Evolutionary conservation across 2,888 invertebrate species (phyloP).

Genomic region (Fabriciana adippe): DNA sequence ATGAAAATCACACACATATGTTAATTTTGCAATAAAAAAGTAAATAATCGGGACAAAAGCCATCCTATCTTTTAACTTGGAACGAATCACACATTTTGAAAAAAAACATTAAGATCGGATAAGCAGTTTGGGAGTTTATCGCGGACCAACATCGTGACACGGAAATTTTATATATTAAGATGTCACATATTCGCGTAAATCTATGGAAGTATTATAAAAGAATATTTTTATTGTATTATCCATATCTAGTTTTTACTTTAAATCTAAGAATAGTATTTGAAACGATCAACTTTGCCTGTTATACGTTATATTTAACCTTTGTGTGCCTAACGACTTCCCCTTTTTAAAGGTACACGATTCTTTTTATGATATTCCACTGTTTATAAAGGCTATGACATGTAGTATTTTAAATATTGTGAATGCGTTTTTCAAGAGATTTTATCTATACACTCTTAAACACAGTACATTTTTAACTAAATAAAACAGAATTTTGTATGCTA

Average conservation of each 20-base stretch:
- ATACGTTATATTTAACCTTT: slow-evolving; percentile 55
- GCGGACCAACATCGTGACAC: no score
- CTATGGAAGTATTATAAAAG: no score
- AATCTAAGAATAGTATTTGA: slow-evolving; percentile 42
- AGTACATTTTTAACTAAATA: slow-evolving; percentile 8
- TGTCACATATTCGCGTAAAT: no score
- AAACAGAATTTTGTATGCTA: slow-evolving; percentile 1
- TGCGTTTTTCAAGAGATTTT: slow-evolving; percentile 15
- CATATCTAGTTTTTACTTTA: slow-evolving; percentile 16
- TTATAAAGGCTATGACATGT: slow-evolving; percentile 1
- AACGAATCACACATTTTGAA: no score
- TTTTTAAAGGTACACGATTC: slow-evolving; percentile 15
- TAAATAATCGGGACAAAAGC: no score
- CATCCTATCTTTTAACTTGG: no score
- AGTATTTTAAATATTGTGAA: slow-evolving; percentile 14
- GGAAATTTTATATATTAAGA: no score
- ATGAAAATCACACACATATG: no score
- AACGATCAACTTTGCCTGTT: slow-evolving; percentile 52
- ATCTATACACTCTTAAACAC: not conserved
- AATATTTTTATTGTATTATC: not conserved
- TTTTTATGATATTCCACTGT: slow-evolving; percentile 15
- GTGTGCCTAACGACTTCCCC: slow-evolving; percentile 53
- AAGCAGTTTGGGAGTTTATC: no score
- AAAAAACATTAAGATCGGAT: no score
- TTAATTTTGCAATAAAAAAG: no score